Evolutionary conservation across 1,140 invertebrate genomes (phyloP).

Genomic region (Cyphomyrmex costatus): DNA sequence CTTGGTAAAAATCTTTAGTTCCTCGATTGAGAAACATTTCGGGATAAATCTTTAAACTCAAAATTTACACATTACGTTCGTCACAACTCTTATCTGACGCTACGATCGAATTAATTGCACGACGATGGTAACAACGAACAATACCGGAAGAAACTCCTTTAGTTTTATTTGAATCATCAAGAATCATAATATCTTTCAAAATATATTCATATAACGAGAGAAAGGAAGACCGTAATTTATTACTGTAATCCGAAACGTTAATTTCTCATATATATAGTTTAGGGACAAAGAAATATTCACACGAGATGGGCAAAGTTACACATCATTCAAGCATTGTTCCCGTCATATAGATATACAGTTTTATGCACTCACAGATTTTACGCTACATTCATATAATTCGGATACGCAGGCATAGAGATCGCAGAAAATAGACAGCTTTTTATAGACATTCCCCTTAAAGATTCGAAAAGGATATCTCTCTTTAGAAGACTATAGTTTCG

Average conservation of each 20-base stretch:
- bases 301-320: constrained; percentile 9
- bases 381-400: constrained; percentile 64
- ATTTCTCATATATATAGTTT: constrained; percentile 6
- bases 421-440: constrained; percentile 69
- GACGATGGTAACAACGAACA: constrained; percentile 32
- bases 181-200: constrained; percentile 12
- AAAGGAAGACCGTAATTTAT: constrained; percentile 27
- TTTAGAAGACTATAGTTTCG: constrained; percentile 40
- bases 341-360: constrained; percentile 9
- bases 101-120: constrained; percentile 36
- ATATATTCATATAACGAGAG: constrained; percentile 2
- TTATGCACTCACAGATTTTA: constrained; percentile 31
- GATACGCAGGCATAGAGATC: constrained; percentile 71
- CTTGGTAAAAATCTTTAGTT: constrained; percentile 74
- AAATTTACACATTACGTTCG: constrained; percentile 7
- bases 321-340: constrained; percentile 38
- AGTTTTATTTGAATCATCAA: constrained; percentile 22
- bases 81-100: constrained; percentile 24
- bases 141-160: neutral
- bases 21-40: constrained; percentile 52
- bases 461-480: constrained; percentile 56
- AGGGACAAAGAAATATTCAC: constrained; percentile 39
- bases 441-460: constrained; percentile 52
- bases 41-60: constrained; percentile 24
- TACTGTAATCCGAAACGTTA: constrained; percentile 38